These are phyloP conservation scores for Probaryconus sp. DNA, from an alignment of 1,140 invertebrate genomes.

Conservation along the genomic window DNA sequence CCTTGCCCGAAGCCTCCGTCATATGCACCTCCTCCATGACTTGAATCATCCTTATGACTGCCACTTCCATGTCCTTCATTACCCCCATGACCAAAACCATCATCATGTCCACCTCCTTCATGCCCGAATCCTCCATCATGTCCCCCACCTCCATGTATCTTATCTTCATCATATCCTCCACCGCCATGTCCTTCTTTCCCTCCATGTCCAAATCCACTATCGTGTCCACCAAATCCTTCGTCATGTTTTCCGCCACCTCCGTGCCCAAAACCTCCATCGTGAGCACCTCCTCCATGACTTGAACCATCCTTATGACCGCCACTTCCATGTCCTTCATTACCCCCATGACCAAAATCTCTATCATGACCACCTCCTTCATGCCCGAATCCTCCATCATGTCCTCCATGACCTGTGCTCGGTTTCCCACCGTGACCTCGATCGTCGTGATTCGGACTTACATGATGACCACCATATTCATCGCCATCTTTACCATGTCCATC, in stretches of 20 bases:
- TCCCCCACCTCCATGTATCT: too few species aligned
- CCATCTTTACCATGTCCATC: slow-evolving; percentile 10
- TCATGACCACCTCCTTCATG: slow-evolving; percentile 19
- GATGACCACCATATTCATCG: slow-evolving; percentile 32
- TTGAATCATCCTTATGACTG: too few species aligned
- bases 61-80: too few species aligned
- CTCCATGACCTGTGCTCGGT: slow-evolving; percentile 1
- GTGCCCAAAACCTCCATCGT: slow-evolving; percentile 5
- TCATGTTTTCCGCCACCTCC: slow-evolving; percentile 12
- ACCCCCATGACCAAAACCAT: slow-evolving; percentile 6
- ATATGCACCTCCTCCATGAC: too few species aligned
- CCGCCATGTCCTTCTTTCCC: not conserved
- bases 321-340: slow-evolving; percentile 7
- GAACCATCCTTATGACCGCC: slow-evolving; percentile 1
- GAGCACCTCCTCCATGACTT: slow-evolving; percentile 11
- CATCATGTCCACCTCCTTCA: too few species aligned
- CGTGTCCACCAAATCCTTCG: slow-evolving; percentile 15
- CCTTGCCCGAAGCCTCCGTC: slow-evolving; percentile 1
- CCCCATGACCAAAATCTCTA: slow-evolving; percentile 10
- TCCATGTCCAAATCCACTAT: slow-evolving; percentile 5
- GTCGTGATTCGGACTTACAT: slow-evolving; percentile 17
- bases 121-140: too few species aligned
- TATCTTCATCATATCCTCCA: not conserved
- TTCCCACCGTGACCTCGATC: slow-evolving; percentile 5
- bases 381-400: slow-evolving; percentile 2